Percentiles rank a stretch among this genome's conserved stretches.
Conservation (phyloP, 2,113 vertebrate species). For the Symphodus melops region DNA sequence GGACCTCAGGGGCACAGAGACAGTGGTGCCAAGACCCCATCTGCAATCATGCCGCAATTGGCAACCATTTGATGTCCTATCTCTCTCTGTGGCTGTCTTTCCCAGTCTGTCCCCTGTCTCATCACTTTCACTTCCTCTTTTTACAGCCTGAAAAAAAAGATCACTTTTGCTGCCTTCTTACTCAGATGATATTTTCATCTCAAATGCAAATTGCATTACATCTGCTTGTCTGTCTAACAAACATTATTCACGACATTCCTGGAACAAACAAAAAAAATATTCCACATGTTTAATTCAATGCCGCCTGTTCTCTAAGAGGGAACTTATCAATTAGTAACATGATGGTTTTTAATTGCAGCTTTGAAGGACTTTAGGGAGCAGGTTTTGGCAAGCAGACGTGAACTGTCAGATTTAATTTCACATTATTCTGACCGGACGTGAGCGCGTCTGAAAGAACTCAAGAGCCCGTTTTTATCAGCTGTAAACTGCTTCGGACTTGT, state of each 20-base stretch:
- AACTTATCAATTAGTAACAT: conserved; percentile 80
- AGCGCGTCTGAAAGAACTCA: conserved; percentile 52
- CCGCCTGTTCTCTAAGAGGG: conserved; percentile 52
- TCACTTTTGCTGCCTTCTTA: conserved; percentile 29
- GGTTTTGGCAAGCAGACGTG: conserved; percentile 60
- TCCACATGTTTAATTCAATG: conserved; percentile 72
- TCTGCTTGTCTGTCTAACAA: conserved; percentile 50
- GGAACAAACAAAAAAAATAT: conserved; percentile 50
- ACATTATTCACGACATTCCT: conserved; percentile 52
- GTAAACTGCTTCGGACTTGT: conserved; percentile 6
- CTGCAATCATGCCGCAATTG: conserved; percentile 61
- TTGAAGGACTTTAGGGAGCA: conserved; percentile 66
- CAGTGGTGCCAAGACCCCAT: conserved; percentile 50
- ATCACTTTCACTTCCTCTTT: conserved; percentile 11
- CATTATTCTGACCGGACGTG: conserved; percentile 41
- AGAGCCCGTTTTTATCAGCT: conserved; percentile 18
- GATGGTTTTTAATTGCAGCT: conserved; percentile 76
- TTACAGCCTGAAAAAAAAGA: conserved; percentile 11
- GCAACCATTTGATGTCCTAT: conserved; percentile 32
- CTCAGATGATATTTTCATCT: conserved; percentile 63
- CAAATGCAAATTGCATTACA: conserved; percentile 63
- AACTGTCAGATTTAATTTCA: conserved; percentile 66
- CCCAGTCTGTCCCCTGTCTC: conserved; percentile 18
- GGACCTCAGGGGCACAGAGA: conserved; percentile 36
- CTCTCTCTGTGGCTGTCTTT: neutral